Conservation (phyloP, 2,113 vertebrate genomes). For the Colossoma macropomum region DNA sequence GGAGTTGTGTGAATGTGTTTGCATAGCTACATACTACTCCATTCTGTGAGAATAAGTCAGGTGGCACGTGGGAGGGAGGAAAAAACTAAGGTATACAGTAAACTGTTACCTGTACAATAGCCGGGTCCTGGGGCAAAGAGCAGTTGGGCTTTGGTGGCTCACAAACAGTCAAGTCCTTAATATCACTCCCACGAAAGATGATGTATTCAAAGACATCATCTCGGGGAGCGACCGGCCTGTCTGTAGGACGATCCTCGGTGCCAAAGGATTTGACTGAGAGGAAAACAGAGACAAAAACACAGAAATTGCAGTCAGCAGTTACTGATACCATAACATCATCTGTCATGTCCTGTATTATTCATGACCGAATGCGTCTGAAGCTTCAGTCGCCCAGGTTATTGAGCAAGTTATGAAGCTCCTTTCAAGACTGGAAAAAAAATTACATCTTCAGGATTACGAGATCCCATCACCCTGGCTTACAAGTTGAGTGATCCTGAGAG, state of each 20-base stretch:
- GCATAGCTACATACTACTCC: neutral
- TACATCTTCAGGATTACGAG: too few relatives aligned
- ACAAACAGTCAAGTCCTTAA: conserved; percentile 97
- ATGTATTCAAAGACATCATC: conserved; percentile 99
- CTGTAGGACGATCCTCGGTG: conserved; percentile 95
- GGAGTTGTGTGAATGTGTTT: neutral
- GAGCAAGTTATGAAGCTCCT: too few relatives aligned
- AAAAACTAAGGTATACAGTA: neutral
- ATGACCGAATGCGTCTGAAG: too few relatives aligned
- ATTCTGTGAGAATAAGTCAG: neutral
- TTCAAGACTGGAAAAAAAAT: too few relatives aligned
- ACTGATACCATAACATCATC: too few relatives aligned
- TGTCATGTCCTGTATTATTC: too few relatives aligned
- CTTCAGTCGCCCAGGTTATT: too few relatives aligned
- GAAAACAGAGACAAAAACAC: neutral
- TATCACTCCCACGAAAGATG: conserved; percentile 96
- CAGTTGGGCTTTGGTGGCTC: conserved; percentile 95
- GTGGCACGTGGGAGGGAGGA: neutral
- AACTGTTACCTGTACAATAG: conserved; percentile 90
- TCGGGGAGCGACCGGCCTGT: conserved; percentile 93
- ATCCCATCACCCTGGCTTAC: too few relatives aligned
- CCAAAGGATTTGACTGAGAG: conserved; percentile 91
- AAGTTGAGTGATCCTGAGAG: too few relatives aligned
- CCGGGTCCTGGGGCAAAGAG: conserved; percentile 93
- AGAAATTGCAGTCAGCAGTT: too few relatives aligned